phyloP scores from a whole-genome alignment of 2,888 invertebrate species.

The Megaustenia siamemsis region DNA sequence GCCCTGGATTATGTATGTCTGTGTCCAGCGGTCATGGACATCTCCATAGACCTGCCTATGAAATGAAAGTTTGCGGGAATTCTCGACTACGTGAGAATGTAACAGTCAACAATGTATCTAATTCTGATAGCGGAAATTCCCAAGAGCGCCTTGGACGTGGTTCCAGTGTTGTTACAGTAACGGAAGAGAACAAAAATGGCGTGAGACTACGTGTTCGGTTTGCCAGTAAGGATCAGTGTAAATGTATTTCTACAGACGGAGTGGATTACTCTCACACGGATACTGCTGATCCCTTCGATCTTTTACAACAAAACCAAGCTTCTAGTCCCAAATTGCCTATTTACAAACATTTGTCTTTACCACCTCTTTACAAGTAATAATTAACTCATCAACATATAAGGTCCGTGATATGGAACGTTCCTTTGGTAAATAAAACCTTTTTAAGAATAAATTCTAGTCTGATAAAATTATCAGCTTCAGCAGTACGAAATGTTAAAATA shows the following conservation, averaged over 20 bases:
- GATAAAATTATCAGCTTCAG: background rate
- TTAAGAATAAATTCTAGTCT: background rate
- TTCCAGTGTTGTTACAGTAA: slow-evolving; percentile 60
- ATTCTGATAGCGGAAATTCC: slow-evolving; percentile 62
- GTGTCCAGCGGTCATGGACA: slow-evolving; percentile 58
- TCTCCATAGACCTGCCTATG: slow-evolving; percentile 30
- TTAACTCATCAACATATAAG: too few relatives aligned
- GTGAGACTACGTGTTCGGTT: slow-evolving; percentile 71
- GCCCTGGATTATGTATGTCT: slow-evolving; percentile 56
- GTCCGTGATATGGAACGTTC: background rate
- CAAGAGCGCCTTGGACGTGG: slow-evolving; percentile 42
- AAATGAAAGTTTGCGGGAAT: slow-evolving; percentile 39
- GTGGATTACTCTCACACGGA: slow-evolving; percentile 41
- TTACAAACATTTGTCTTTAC: slow-evolving; percentile 38
- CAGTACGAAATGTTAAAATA: too few relatives aligned
- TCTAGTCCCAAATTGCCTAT: background rate
- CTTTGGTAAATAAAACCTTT: background rate
- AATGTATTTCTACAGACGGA: slow-evolving; percentile 41
- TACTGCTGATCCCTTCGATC: slow-evolving; percentile 23
- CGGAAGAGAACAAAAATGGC: slow-evolving; percentile 73
- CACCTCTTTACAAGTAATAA: slow-evolving; percentile 24
- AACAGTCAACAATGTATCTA: slow-evolving; percentile 49
- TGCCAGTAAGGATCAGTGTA: slow-evolving; percentile 64
- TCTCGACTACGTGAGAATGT: slow-evolving; percentile 40
- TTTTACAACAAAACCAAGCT: slow-evolving; percentile 9